Evolutionary conservation across 2,888 invertebrate species (phyloP).

Genomic region (Halictus ligatus): DNA sequence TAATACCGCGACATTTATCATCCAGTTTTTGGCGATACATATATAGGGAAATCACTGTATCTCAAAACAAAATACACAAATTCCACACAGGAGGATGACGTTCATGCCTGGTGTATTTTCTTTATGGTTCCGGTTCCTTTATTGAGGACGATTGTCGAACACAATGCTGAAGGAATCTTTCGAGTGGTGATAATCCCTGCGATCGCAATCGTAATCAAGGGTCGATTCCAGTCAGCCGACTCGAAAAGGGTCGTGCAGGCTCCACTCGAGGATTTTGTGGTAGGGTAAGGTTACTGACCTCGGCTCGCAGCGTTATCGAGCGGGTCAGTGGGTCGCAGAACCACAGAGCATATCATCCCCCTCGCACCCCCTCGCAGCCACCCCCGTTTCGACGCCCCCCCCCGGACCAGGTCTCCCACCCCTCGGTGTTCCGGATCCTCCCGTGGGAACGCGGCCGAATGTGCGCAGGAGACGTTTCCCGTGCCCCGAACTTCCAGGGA

Average conservation of each 20-base stretch:
- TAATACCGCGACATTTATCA: too few relatives aligned
- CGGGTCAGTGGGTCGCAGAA: slow-evolving; percentile 89
- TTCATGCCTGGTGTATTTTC: not conserved
- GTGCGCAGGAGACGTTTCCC: slow-evolving; percentile 48
- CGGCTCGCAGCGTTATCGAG: slow-evolving; percentile 83
- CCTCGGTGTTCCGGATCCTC: slow-evolving; percentile 82
- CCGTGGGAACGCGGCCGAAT: slow-evolving; percentile 68
- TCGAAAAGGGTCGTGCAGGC: slow-evolving; percentile 44
- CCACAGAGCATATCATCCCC: slow-evolving; percentile 84
- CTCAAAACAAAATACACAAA: not conserved
- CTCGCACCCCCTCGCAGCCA: slow-evolving; percentile 30
- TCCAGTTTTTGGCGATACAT: too few relatives aligned
- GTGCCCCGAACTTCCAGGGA: slow-evolving; percentile 40
- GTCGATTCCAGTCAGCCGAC: slow-evolving; percentile 27
- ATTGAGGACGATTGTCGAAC: not conserved
- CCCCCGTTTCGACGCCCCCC: slow-evolving; percentile 58
- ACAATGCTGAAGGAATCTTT: not conserved
- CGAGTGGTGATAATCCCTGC: slow-evolving; percentile 32
- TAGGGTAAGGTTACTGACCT: slow-evolving; percentile 83
- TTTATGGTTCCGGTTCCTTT: not conserved
- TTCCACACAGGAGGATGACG: not conserved
- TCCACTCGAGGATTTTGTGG: slow-evolving; percentile 72
- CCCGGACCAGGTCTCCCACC: slow-evolving; percentile 81
- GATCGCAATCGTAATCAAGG: slow-evolving; percentile 46
- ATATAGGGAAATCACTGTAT: too few relatives aligned